Conservation (phyloP, 2,113 vertebrate species). For the Aphyosemion australe region DNA sequence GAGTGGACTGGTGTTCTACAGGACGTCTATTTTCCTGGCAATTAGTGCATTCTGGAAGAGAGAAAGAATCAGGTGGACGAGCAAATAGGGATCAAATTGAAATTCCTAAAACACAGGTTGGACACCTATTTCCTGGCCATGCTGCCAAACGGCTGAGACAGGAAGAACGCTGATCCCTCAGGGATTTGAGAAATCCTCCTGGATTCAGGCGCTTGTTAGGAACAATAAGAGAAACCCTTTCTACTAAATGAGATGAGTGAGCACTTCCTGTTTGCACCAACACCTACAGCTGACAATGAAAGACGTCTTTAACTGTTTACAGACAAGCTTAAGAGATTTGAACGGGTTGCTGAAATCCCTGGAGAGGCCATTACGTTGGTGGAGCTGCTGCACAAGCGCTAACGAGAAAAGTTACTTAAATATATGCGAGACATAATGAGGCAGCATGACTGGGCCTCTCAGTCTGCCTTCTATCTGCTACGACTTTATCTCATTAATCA, state of each 20-base stretch:
- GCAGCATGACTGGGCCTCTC: background rate
- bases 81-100: constrained; percentile 35
- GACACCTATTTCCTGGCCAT: constrained; percentile 26
- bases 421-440: constrained; percentile 16
- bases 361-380: constrained; percentile 48
- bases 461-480: background rate
- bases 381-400: constrained; percentile 42
- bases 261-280: constrained; percentile 11
- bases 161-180: constrained; percentile 4
- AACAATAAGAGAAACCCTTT: constrained; percentile 3
- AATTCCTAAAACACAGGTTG: constrained; percentile 4
- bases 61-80: background rate
- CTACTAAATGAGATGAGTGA: constrained; percentile 22
- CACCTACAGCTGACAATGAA: constrained; percentile 37
- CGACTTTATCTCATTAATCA: constrained; percentile 17
- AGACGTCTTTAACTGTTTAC: constrained; percentile 39
- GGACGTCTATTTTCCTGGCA: constrained; percentile 29
- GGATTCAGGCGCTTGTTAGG: constrained; percentile 8
- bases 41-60: constrained; percentile 22
- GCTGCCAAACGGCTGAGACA: constrained; percentile 28
- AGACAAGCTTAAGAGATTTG: constrained; percentile 40
- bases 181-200: constrained; percentile 21
- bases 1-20: background rate
- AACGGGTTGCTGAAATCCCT: constrained; percentile 38
- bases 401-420: constrained; percentile 15